Base-by-base conservation (phyloP, 1,140 invertebrate species). In the Cydia splendana region DNA sequence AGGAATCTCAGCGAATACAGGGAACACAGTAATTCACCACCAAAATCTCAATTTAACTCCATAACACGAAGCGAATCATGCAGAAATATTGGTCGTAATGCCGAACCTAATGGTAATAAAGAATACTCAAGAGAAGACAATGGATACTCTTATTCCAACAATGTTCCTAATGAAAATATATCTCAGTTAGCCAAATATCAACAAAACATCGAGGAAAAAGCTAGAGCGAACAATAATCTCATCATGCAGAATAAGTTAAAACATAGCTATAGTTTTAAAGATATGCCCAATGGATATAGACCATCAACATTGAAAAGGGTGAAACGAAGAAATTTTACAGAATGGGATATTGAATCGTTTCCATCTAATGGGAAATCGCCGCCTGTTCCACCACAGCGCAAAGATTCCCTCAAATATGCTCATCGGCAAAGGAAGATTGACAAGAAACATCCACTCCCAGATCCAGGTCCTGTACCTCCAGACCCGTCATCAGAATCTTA, bases 121-220 rank as follows among this genome's bases (percentile, higher is more conserved):
- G 84, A 80, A 73, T 91, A 90, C 78, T 83, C 85, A 20, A 76
- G 84, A 65, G 83, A 89, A 79, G 85, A 88, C 51, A 89, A 83
- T 79, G 83, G 80, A 45, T 84, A 86, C 67, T 85, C 82, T 73
- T 89, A 87, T 53, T 83, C 81, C 45, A 82, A 85, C 75, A 86
- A 87, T 80, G 84, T 84, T 83, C 80, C 87, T 76, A 88, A 90
- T 77, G 91, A 94, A 77, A 94, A 94, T 75, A 90, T 94, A 87
- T 95, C 94, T 69, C 93, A 93, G 34, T 86, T 95, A 83, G 94
- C 94, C 75, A 94, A 95, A 86, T 95, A 95, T 81, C 94, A 95
- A 89, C 93, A 95, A 88, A 93, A 94, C 67, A 93, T 95, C 81
- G 94, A 94, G 85, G 91, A 95, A 86, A 94, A 94, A 76, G 91